Evolutionary conservation across 2,888 invertebrate species (phyloP).

Genomic region (Caenorhabditis sulstoni): DNA sequence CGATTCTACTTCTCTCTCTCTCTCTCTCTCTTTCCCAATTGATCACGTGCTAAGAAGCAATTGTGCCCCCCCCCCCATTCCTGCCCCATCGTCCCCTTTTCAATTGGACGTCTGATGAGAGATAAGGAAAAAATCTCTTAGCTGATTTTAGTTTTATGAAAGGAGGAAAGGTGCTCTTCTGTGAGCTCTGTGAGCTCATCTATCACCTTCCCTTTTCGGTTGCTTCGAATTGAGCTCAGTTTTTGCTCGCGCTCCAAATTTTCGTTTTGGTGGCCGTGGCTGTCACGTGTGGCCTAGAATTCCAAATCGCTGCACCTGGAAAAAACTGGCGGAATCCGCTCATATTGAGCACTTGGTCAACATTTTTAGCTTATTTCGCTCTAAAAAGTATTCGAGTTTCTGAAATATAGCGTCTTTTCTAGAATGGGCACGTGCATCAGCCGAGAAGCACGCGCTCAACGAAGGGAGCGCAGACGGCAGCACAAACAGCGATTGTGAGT

Average conservation of each 20-base stretch:
- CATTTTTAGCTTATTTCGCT: not conserved
- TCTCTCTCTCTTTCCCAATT: not conserved
- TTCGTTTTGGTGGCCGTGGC: slow-evolving; percentile 1
- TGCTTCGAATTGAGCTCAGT: not conserved
- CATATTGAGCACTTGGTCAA: not conserved
- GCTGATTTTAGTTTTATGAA: too few species aligned
- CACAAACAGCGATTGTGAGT: slow-evolving; percentile 38
- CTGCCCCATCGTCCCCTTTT: too few species aligned
- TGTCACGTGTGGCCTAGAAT: not conserved
- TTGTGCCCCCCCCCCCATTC: too few species aligned
- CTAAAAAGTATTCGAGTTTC: slow-evolving; percentile 1
- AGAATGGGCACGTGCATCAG: slow-evolving; percentile 89
- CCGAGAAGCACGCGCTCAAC: slow-evolving; percentile 83
- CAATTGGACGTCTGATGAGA: too few species aligned
- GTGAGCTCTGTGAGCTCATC: too few species aligned
- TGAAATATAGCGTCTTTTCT: slow-evolving; percentile 18
- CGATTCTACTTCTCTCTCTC: not conserved
- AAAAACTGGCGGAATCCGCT: not conserved
- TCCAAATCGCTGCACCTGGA: not conserved
- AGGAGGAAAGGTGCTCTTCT: too few species aligned
- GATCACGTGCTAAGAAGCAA: too few species aligned
- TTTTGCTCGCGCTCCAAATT: not conserved
- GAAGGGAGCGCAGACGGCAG: slow-evolving; percentile 33
- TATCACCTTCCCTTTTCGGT: too few species aligned
- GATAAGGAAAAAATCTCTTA: too few species aligned